These are phyloP conservation scores for Amniataba percoides DNA, from an alignment of 2,797 vertebrate species.

Conservation along the genomic window DNA sequence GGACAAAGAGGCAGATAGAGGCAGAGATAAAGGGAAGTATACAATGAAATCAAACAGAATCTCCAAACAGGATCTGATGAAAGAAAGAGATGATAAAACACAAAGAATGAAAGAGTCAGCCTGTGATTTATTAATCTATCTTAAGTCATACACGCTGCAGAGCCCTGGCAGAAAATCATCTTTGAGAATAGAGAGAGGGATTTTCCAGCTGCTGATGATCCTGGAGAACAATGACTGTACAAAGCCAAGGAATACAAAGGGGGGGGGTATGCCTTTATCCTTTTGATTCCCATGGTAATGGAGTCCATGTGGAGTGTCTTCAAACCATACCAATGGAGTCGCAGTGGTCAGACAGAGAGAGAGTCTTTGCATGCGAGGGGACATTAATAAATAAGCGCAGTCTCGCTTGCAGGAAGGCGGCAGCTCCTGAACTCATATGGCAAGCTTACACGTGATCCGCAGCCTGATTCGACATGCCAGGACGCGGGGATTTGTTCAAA, in stretches of 20 bases:
- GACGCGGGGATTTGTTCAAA: conserved; percentile 9
- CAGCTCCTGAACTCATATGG: background rate
- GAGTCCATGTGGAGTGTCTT: conserved; percentile 22
- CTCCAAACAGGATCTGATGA: conserved; percentile 43
- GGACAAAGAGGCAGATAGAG: conserved; percentile 21
- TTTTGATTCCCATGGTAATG: conserved; percentile 46
- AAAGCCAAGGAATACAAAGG: conserved; percentile 39
- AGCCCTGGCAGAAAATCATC: conserved; percentile 30
- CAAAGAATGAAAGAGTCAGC: conserved; percentile 29
- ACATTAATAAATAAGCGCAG: conserved; percentile 45
- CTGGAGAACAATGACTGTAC: conserved; percentile 29
- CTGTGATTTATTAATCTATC: conserved; percentile 49
- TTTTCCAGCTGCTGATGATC: conserved; percentile 43
- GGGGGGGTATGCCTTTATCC: conserved; percentile 35
- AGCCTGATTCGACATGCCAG: background rate
- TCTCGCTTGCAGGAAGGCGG: conserved; percentile 17
- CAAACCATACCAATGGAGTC: background rate
- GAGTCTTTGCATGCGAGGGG: conserved; percentile 11
- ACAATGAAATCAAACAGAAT: conserved; percentile 61
- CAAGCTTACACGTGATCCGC: conserved; percentile 17
- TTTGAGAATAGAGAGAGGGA: conserved; percentile 27
- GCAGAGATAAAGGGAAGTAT: conserved; percentile 23
- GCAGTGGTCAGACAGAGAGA: conserved; percentile 22
- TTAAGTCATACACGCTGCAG: conserved; percentile 21
- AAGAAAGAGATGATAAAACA: conserved; percentile 50